A percentile compares a stretch with the other conserved stretches of the same genome.
Conservation (phyloP, 2,113 vertebrate genomes). For the Tetraodon nigroviridis region DNA sequence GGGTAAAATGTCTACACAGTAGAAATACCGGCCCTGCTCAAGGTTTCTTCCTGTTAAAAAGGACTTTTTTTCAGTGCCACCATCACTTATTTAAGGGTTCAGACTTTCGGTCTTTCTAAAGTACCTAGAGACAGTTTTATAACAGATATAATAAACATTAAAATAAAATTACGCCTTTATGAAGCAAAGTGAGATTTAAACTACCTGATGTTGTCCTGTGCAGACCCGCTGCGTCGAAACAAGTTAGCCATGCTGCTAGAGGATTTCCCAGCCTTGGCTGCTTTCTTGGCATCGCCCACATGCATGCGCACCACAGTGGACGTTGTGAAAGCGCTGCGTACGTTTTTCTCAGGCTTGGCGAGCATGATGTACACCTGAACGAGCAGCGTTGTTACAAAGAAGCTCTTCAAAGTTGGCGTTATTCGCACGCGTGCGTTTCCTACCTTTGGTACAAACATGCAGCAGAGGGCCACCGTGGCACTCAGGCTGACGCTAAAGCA, state of each 20-base stretch:
- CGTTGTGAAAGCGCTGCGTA: conserved; percentile 96
- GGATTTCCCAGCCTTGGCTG: conserved; percentile 79
- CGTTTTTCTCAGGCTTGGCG: conserved; percentile 93
- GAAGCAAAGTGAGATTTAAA: neutral
- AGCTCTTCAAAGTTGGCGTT: neutral
- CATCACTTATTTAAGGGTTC: too few species aligned
- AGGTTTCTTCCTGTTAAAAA: too few species aligned
- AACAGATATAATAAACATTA: too few species aligned
- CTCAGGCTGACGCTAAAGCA: conserved; percentile 98
- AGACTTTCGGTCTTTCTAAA: too few species aligned
- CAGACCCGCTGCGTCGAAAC: conserved; percentile 88
- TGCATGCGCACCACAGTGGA: conserved; percentile 98
- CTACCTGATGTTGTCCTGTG: conserved; percentile 91
- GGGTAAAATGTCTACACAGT: too few species aligned
- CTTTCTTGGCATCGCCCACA: conserved; percentile 90
- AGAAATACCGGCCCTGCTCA: too few species aligned
- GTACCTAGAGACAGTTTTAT: too few species aligned
- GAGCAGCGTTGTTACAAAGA: conserved; percentile 2
- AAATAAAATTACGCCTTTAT: too few species aligned
- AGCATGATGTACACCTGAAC: conserved; percentile 94
- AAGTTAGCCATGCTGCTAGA: conserved; percentile 93
- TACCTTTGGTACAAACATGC: conserved; percentile 97
- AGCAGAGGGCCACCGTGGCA: conserved; percentile 93
- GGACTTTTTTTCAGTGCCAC: too few species aligned
- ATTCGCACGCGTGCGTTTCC: conserved; percentile 5